Evolutionary conservation across 1,140 invertebrate species (phyloP).

Genomic region (Colletes latitarsis): DNA sequence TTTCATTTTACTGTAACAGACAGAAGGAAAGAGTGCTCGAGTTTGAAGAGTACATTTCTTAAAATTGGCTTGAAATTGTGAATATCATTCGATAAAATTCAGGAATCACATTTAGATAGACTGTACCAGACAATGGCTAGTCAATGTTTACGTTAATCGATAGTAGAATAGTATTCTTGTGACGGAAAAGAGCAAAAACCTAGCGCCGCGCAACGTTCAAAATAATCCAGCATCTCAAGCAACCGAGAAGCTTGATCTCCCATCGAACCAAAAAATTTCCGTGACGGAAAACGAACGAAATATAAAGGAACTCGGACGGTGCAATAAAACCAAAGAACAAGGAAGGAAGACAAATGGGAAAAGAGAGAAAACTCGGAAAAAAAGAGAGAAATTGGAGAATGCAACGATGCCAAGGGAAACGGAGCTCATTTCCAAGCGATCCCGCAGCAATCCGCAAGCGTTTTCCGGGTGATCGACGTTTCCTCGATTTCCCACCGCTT

Average conservation of each 20-base stretch:
- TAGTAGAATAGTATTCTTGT: too few species aligned
- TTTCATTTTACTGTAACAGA: too few species aligned
- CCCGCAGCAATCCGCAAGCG: constrained; percentile 32
- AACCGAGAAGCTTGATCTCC: not conserved
- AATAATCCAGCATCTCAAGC: not conserved
- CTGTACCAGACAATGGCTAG: too few species aligned
- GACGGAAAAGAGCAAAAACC: not conserved
- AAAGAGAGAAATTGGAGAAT: constrained; percentile 9
- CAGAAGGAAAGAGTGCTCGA: too few species aligned
- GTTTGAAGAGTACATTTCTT: too few species aligned
- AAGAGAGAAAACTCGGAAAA: not conserved
- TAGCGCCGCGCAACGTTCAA: not conserved
- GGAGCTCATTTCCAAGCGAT: constrained; percentile 38
- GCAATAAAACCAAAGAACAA: constrained; percentile 19
- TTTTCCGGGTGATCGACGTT: constrained; percentile 35
- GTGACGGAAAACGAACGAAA: constrained; percentile 13
- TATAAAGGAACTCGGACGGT: constrained; percentile 11
- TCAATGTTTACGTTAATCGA: too few species aligned
- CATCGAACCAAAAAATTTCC: constrained; percentile 23
- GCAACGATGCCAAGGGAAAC: constrained; percentile 41
- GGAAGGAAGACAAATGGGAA: not conserved
- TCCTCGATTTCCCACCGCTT: constrained; percentile 28
- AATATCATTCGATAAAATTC: too few species aligned
- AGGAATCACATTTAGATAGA: too few species aligned
- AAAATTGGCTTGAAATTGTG: too few species aligned